A percentile compares a stretch with the other conserved stretches of the same genome.
Evolutionary conservation across 2,797 vertebrate genomes (phyloP).

Genomic region (Urocyon cinereoargenteus): DNA sequence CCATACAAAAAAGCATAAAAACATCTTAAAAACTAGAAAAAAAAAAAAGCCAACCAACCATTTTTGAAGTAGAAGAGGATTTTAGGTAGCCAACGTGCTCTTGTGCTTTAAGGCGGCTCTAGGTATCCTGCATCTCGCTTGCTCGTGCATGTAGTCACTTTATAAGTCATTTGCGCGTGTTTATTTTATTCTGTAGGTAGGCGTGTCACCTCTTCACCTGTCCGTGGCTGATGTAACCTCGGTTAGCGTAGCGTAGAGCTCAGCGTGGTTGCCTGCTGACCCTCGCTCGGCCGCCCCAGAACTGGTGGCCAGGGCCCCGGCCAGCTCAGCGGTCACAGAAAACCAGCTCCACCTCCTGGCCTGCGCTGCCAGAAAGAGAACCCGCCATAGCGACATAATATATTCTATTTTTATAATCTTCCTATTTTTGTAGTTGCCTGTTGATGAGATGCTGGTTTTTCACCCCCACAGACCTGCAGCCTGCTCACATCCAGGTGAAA

Average conservation of each 20-base stretch:
- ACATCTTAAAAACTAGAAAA: constrained; percentile 72
- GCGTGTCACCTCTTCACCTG: constrained; percentile 90
- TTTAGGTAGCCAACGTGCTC: constrained; percentile 84
- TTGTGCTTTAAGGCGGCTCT: constrained; percentile 87
- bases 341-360: constrained; percentile 82
- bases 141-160: constrained; percentile 96
- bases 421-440: constrained; percentile 90
- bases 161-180: constrained; percentile 91
- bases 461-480: constrained; percentile 84
- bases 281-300: constrained; percentile 87
- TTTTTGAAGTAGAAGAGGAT: constrained; percentile 92
- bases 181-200: constrained; percentile 89
- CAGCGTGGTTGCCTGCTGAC: constrained; percentile 87
- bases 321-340: constrained; percentile 80
- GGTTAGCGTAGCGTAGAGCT: constrained; percentile 88
- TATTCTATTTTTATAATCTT: constrained; percentile 92
- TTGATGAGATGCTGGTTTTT: constrained; percentile 87
- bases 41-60: constrained; percentile 79
- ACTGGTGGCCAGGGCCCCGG: constrained; percentile 85
- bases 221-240: constrained; percentile 89
- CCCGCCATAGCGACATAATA: constrained; percentile 87
- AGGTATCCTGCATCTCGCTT: constrained; percentile 91
- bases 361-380: constrained; percentile 85
- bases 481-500: constrained; percentile 86
- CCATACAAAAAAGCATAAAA: constrained; percentile 60